Conservation (phyloP, 2,113 vertebrate species). For the Anas platyrhynchos region DNA sequence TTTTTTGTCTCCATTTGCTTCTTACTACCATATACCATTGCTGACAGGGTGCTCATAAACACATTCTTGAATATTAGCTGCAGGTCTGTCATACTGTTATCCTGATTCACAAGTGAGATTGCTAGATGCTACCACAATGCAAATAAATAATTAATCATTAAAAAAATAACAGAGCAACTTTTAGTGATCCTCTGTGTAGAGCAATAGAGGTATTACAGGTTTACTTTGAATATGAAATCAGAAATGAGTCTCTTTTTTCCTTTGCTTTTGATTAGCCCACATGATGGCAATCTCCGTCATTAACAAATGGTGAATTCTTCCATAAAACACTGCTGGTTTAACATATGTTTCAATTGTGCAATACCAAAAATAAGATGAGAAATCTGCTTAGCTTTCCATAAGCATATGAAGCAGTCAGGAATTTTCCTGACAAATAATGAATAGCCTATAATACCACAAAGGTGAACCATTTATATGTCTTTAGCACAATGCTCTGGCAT, state of each 20-base stretch:
- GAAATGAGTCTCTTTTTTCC: not conserved
- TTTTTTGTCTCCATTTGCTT: not conserved
- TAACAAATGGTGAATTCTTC: not conserved
- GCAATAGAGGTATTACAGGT: not conserved
- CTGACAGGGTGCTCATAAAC: not conserved
- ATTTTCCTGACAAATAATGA: not conserved
- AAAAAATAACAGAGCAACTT: not conserved
- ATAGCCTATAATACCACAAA: not conserved
- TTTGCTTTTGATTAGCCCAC: not conserved
- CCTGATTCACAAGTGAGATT: not conserved
- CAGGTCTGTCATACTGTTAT: not conserved
- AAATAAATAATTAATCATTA: not conserved
- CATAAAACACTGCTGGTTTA: not conserved
- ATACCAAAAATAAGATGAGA: not conserved
- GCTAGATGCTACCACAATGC: not conserved
- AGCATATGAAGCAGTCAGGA: not conserved
- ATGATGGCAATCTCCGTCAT: not conserved
- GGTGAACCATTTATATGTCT: not conserved
- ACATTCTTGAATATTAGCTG: not conserved
- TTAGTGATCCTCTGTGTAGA: not conserved
- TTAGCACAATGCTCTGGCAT: not conserved
- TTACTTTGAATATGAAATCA: not conserved
- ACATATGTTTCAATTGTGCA: not conserved
- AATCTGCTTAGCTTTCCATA: not conserved
- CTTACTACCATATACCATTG: not conserved